A percentile compares a stretch with the other conserved stretches of the same genome.
These are phyloP conservation scores for Elegia similella DNA, from an alignment of 2,888 invertebrate genomes.

Conservation along the genomic window DNA sequence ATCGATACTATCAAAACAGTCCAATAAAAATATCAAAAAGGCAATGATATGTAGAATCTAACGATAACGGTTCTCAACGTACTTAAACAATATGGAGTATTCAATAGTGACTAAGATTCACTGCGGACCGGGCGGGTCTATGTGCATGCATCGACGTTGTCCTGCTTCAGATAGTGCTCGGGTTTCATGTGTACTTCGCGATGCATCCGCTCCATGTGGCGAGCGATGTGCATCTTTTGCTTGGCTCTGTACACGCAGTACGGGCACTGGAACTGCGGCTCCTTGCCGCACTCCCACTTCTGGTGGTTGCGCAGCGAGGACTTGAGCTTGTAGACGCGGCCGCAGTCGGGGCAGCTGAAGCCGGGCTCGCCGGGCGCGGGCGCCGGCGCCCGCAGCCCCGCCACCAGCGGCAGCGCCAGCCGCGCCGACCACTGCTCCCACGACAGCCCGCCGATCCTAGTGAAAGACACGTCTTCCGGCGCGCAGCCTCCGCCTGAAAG, in stretches of 20 bases:
- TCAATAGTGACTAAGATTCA: conserved; percentile 31
- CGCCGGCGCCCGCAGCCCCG: conserved; percentile 26
- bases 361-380: conserved; percentile 73
- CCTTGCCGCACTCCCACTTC: conserved; percentile 93
- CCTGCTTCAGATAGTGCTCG: conserved; percentile 73
- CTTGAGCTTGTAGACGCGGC: conserved; percentile 92
- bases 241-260: conserved; percentile 92
- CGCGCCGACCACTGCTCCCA: conserved; percentile 90
- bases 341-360: conserved; percentile 91
- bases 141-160: conserved; percentile 78
- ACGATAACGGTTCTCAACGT: conserved; percentile 24
- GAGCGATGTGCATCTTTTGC: conserved; percentile 92
- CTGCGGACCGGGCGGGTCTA: conserved; percentile 37
- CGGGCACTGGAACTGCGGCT: conserved; percentile 91
- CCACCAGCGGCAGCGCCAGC: conserved; percentile 59
- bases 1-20: conserved; percentile 27
- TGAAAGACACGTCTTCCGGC: conserved; percentile 86
- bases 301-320: conserved; percentile 91
- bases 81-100: conserved; percentile 46
- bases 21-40: conserved; percentile 34
- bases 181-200: conserved; percentile 83
- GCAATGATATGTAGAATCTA: conserved; percentile 43
- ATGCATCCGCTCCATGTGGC: conserved; percentile 92
- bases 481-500: conserved; percentile 56
- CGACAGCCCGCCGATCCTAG: conserved; percentile 84